These are phyloP conservation scores for Daboia siamensis DNA, from an alignment of 2,113 vertebrate genomes.

Conservation along the genomic window DNA sequence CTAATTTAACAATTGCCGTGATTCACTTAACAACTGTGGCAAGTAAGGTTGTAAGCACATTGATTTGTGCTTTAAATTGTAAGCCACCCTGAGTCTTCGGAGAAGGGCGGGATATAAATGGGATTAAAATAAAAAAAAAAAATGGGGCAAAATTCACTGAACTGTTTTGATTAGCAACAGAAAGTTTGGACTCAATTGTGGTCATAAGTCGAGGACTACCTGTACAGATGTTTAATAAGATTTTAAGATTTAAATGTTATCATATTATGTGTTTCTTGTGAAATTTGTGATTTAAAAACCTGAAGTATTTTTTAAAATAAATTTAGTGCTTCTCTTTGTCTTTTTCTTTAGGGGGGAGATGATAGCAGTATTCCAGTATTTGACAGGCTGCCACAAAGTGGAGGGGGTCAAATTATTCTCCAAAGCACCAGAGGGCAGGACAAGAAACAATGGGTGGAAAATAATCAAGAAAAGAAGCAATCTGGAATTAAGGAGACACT, in stretches of 20 bases:
- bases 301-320: background rate
- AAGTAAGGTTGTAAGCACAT: background rate
- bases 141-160: no score
- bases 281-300: background rate
- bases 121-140: no score
- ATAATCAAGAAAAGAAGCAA: background rate
- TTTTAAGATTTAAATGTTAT: background rate
- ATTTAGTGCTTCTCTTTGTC: background rate
- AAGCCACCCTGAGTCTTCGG: no score
- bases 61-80: no score
- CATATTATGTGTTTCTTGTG: background rate
- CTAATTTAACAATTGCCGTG: background rate
- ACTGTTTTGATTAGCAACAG: no score
- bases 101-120: no score
- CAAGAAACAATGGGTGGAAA: background rate
- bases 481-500: background rate
- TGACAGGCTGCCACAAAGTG: background rate
- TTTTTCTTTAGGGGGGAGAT: background rate
- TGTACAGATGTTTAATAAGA: background rate
- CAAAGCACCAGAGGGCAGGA: background rate
- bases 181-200: no score
- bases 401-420: background rate
- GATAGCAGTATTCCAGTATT: background rate
- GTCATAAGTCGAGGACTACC: background rate
- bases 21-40: background rate